Evolutionary conservation across 1,140 invertebrate species (phyloP), one percentile per base, ranked within the genome.

Genomic region (Zaprionus taronus): DNA sequence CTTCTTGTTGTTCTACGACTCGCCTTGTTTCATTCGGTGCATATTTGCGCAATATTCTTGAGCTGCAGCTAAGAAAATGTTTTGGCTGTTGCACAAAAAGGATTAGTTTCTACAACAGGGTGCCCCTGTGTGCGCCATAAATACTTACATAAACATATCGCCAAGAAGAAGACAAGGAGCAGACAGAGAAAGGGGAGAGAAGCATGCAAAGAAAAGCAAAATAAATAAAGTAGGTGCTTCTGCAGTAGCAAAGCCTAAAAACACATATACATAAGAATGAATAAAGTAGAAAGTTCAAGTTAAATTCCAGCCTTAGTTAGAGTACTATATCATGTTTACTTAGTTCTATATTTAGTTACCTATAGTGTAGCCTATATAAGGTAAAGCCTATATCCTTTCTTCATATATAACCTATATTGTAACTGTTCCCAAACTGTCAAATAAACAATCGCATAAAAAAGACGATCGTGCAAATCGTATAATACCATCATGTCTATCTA

Each of bases 1-100:
- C 41, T 47, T 7, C 5, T n/a, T 49, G 20, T 20, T 26, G 60
- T 53, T 51, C 34, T 26, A n/a, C n/a, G 31, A 11, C 36, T 44
- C 44, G 28, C 6, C 28, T 28, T 5, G 28, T 31, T 26, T 41
- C 17, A 11, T 41, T 61, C 28, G 38, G 36, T 58, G 15, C 47
- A 81, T 80, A 77, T 82, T 82, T 82, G 77, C 84, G 84, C 84
- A 87, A 87, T 84, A 81, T 79, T 79, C 55, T 72, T 79, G 81
- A 84, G 85, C 84, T 58, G 82, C 77, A 89, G 84, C 84, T 83
- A 89, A 81, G 78, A 89, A 87, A 89, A 89, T 89, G 84, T 87
- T 89, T 79, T 81, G 61, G 65, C 80, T 75, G 84, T 38, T 61
- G 61, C 73, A 75, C 77, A 72, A 58, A 83, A 87, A 89, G 84